Evolutionary conservation across 2,797 vertebrate genomes (phyloP).

Genomic region (Momotus momota): DNA sequence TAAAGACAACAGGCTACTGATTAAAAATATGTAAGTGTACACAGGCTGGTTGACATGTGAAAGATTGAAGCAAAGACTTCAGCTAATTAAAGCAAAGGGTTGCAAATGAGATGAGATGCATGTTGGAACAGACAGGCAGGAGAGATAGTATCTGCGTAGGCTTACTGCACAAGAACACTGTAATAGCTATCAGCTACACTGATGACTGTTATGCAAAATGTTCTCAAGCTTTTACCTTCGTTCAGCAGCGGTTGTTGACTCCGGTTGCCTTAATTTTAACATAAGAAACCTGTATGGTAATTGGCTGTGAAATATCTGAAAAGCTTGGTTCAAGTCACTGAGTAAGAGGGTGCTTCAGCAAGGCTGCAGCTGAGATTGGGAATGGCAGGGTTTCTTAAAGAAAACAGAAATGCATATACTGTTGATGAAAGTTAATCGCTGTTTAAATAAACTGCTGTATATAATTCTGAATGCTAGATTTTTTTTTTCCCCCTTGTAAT

Average conservation of each 20-base stretch:
- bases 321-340: not conserved
- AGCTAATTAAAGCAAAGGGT: slow-evolving; percentile 54
- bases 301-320: not conserved
- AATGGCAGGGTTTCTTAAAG: not conserved
- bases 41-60: slow-evolving; percentile 64
- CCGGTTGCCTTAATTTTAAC: slow-evolving; percentile 43
- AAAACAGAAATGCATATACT: slow-evolving; percentile 33
- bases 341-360: not conserved
- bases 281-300: not conserved
- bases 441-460: slow-evolving; percentile 44
- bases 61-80: slow-evolving; percentile 50
- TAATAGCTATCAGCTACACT: slow-evolving; percentile 57
- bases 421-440: slow-evolving; percentile 28
- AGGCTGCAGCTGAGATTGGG: not conserved
- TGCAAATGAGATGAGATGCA: slow-evolving; percentile 62
- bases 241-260: slow-evolving; percentile 39
- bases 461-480: slow-evolving; percentile 1
- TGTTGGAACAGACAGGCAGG: slow-evolving; percentile 52
- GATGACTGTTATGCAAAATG: slow-evolving; percentile 49
- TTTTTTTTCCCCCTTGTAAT: not conserved
- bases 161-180: slow-evolving; percentile 56
- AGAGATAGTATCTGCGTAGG: slow-evolving; percentile 54
- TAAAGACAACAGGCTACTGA: slow-evolving; percentile 70
- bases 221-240: slow-evolving; percentile 59
- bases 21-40: slow-evolving; percentile 65